Conservation (phyloP, 2,797 vertebrate species). For the Tachyglossus aculeatus region DNA sequence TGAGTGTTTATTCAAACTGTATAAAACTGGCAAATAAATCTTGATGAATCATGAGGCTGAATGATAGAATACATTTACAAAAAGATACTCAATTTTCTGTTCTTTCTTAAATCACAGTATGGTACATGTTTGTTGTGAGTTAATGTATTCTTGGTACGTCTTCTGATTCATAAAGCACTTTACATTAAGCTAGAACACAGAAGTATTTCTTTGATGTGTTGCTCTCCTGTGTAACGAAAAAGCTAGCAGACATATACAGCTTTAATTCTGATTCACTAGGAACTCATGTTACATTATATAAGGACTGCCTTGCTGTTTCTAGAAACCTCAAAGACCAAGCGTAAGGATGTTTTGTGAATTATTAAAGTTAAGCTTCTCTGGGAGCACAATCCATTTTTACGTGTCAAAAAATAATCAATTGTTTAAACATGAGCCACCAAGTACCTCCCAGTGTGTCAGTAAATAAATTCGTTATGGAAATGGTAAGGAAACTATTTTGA, state of each 20-base stretch:
- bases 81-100: constrained; percentile 6
- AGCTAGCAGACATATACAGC: constrained; percentile 27
- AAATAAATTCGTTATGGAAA: constrained; percentile 55
- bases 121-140: background rate
- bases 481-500: constrained; percentile 44
- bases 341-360: constrained; percentile 42
- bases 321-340: constrained; percentile 35
- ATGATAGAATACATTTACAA: background rate
- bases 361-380: constrained; percentile 48
- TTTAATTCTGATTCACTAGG: constrained; percentile 50
- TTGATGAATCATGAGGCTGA: constrained; percentile 17
- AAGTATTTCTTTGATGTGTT: constrained; percentile 16
- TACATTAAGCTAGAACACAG: constrained; percentile 34
- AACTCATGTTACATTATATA: constrained; percentile 1
- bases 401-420: constrained; percentile 39
- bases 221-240: constrained; percentile 30
- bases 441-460: constrained; percentile 31
- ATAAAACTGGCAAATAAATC: constrained; percentile 25
- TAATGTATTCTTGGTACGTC: background rate
- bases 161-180: constrained; percentile 31
- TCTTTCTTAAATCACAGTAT: constrained; percentile 35
- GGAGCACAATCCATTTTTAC: constrained; percentile 19
- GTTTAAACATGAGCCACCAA: constrained; percentile 41
- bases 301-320: background rate
- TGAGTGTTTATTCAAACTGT: constrained; percentile 8